Evolutionary conservation across 2,797 vertebrate species (phyloP).

Genomic region (Coccyzus lansbergi): DNA sequence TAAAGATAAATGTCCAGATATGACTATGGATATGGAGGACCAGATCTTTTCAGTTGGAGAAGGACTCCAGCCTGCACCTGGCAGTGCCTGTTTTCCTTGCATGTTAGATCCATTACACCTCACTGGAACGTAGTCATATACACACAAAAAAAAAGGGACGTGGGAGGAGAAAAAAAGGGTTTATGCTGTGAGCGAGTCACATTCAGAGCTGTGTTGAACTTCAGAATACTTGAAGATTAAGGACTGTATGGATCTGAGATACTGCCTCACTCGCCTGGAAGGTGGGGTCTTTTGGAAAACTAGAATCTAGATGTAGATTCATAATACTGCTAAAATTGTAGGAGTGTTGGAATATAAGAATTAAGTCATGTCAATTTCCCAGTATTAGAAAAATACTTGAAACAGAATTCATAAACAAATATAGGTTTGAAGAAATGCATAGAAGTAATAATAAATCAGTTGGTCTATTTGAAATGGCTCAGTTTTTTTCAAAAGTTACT

Average conservation of each 20-base stretch:
- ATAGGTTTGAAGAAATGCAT: neutral
- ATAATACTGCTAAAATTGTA: neutral
- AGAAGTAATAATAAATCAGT: constrained; percentile 18
- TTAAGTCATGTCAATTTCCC: neutral
- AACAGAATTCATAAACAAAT: constrained; percentile 36
- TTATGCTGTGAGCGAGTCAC: neutral
- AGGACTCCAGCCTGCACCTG: neutral
- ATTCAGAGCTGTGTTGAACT: neutral
- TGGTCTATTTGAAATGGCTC: neutral
- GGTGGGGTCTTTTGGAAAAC: neutral
- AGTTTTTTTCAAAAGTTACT: neutral
- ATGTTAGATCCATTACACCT: neutral
- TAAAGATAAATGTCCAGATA: neutral
- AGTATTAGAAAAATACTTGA: constrained; percentile 4
- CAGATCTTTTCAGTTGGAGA: neutral
- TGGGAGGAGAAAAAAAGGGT: neutral
- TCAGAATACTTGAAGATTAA: neutral
- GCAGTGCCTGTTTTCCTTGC: neutral
- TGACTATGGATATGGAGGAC: neutral
- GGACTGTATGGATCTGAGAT: neutral
- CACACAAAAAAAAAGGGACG: neutral
- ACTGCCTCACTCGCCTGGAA: neutral
- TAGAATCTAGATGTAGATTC: neutral
- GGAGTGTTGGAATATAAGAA: neutral
- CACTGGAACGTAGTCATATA: neutral